Evolutionary conservation across 2,888 invertebrate genomes (phyloP).

Genomic region (Apodemia mormo): DNA sequence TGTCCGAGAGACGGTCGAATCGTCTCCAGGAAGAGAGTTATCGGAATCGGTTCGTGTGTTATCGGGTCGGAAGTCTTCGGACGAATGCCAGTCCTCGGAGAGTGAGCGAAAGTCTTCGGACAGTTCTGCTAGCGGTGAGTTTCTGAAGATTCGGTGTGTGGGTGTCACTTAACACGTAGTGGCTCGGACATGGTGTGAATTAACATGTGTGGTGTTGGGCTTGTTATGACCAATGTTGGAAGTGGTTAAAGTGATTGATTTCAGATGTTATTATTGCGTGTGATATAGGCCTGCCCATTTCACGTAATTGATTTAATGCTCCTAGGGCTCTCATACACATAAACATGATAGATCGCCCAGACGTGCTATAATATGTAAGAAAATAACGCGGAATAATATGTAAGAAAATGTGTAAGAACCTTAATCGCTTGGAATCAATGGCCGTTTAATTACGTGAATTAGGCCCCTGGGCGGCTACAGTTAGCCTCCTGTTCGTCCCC

Average conservation of each 20-base stretch:
- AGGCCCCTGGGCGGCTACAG: no score
- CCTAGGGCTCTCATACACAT: no score
- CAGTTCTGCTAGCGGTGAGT: slow-evolving; percentile 22
- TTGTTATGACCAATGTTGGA: background rate
- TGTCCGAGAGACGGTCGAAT: slow-evolving; percentile 20
- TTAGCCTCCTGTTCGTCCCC: no score
- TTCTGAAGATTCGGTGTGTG: slow-evolving; percentile 13
- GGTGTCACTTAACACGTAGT: background rate
- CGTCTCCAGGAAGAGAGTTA: slow-evolving; percentile 15
- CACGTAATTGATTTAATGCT: no score
- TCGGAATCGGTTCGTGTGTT: slow-evolving; percentile 5
- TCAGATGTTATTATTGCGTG: no score
- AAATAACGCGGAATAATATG: no score
- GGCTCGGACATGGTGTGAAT: background rate
- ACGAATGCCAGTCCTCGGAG: slow-evolving; percentile 25
- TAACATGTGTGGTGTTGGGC: slow-evolving; percentile 13
- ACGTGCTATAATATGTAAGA: no score
- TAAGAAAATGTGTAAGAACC: no score
- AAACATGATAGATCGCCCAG: no score
- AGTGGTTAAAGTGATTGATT: background rate
- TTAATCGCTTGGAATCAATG: no score
- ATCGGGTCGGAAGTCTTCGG: slow-evolving; percentile 22
- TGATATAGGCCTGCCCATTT: no score
- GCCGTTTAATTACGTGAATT: no score
- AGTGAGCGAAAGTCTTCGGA: slow-evolving; percentile 22